Evolutionary conservation across 2,113 vertebrate species (phyloP).

Genomic region (Zonotrichia leucophrys): DNA sequence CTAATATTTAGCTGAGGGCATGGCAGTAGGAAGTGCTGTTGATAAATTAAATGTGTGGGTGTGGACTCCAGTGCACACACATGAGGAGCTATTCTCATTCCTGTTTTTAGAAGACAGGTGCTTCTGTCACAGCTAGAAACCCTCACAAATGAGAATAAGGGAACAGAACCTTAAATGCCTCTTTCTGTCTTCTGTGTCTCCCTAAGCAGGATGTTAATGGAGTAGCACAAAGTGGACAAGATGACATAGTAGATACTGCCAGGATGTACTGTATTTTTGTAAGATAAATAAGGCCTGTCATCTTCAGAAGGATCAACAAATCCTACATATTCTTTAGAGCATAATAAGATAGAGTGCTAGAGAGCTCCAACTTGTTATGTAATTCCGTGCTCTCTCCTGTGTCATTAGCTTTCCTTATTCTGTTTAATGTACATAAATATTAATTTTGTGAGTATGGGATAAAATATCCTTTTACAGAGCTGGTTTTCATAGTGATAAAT

Average conservation of each 20-base stretch:
- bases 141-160: background rate
- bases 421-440: background rate
- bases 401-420: background rate
- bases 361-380: background rate
- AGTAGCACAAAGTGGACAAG: background rate
- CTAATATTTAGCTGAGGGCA: background rate
- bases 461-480: background rate
- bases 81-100: background rate
- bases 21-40: background rate
- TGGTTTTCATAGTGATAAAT: background rate
- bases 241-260: background rate
- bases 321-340: background rate
- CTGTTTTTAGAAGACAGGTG: background rate
- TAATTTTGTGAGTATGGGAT: background rate
- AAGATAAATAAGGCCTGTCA: background rate
- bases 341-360: background rate
- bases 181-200: background rate
- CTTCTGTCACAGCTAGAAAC: background rate
- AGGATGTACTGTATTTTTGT: background rate
- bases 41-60: background rate
- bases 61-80: background rate
- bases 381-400: background rate
- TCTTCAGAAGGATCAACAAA: background rate
- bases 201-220: background rate
- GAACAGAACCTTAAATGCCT: no score